Evolutionary conservation across 2,113 vertebrate genomes (phyloP).

Genomic region (Hyaena hyaena): DNA sequence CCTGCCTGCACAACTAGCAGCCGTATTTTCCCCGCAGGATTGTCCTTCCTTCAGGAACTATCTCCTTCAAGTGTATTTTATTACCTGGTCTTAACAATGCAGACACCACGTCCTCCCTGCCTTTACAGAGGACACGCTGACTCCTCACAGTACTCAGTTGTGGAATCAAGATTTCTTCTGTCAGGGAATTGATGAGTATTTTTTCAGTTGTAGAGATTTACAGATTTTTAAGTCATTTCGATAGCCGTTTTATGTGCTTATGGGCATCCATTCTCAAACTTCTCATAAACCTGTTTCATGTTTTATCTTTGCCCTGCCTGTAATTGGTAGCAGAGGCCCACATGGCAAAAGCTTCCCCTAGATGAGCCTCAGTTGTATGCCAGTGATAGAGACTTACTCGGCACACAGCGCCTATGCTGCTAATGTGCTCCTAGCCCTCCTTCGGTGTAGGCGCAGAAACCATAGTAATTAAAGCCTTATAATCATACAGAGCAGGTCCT

Average conservation of each 20-base stretch:
- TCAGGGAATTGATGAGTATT: background rate
- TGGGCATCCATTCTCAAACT: background rate
- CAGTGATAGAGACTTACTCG: background rate
- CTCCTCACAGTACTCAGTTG: background rate
- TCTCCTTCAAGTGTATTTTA: background rate
- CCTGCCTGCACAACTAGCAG: background rate
- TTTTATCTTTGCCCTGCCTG: slow-evolving; percentile 13
- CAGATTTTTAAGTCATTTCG: background rate
- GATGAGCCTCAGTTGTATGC: background rate
- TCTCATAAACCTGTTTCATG: background rate
- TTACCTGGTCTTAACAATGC: background rate
- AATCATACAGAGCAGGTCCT: background rate
- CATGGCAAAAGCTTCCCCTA: background rate
- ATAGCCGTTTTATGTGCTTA: background rate
- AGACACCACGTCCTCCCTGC: background rate
- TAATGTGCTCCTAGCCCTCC: background rate
- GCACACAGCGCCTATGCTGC: background rate
- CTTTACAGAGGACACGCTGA: background rate
- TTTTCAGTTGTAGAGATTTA: slow-evolving; percentile 20
- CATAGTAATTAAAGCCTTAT: background rate
- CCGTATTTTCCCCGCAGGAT: background rate
- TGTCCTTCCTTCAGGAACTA: background rate
- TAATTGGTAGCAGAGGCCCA: background rate
- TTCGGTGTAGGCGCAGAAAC: background rate
- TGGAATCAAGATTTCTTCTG: background rate